These are phyloP conservation scores for Drosophila lutescens DNA, from an alignment of 2,888 invertebrate genomes.

Conservation along the genomic window DNA sequence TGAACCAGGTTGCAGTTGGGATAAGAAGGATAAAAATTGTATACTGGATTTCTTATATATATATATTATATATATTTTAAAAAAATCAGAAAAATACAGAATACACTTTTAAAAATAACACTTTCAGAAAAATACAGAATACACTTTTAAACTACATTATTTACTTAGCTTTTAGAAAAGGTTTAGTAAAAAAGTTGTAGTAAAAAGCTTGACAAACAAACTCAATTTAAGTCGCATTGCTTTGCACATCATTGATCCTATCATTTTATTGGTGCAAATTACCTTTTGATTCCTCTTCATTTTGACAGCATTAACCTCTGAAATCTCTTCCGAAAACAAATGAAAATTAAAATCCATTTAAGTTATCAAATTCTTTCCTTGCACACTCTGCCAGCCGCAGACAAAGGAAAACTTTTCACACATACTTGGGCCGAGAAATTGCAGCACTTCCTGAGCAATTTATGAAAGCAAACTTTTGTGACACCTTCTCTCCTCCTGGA, in stretches of 20 bases:
- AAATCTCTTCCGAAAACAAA: conserved; percentile 4
- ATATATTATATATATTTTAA: no score
- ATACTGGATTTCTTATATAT: no score
- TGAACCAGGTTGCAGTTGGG: not conserved
- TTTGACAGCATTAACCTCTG: conserved; percentile 1
- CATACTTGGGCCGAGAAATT: conserved; percentile 42
- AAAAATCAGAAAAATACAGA: no score
- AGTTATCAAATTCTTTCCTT: conserved; percentile 41
- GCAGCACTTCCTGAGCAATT: conserved; percentile 51
- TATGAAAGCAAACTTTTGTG: conserved; percentile 45
- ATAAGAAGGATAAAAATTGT: not conserved
- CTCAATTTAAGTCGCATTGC: no score
- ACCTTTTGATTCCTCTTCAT: not conserved
- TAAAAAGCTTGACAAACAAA: no score
- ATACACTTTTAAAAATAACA: no score
- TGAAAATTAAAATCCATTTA: conserved; percentile 44
- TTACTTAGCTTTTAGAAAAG: no score
- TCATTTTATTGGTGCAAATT: not conserved
- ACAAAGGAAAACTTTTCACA: conserved; percentile 43
- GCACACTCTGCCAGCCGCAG: conserved; percentile 19
- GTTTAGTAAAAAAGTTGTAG: no score
- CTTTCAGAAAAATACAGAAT: no score
- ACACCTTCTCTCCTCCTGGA: conserved; percentile 17
- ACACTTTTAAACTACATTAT: no score
- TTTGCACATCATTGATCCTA: not conserved